phyloP scores from a whole-genome alignment of 2,113 vertebrate species.

The Oplegnathus fasciatus region DNA sequence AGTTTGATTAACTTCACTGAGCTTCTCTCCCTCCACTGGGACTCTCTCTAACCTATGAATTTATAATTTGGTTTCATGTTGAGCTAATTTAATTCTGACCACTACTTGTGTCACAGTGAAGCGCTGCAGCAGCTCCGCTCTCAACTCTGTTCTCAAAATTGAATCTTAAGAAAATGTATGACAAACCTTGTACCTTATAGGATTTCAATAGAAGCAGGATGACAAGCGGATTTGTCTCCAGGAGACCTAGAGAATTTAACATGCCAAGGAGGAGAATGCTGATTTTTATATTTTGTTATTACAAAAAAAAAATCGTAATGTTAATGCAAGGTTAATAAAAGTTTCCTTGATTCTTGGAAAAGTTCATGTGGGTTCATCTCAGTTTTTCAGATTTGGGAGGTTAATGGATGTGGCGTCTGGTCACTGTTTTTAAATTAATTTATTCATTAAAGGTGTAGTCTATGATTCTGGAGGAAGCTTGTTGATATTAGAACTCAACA shows the following conservation, averaged over 20 bases:
- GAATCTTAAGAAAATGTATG: background rate
- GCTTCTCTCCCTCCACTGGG: background rate
- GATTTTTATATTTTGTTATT: background rate
- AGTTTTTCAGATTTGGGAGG: background rate
- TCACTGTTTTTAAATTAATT: too few relatives aligned
- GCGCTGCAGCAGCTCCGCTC: background rate
- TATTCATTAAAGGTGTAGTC: too few relatives aligned
- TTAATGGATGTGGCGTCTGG: background rate
- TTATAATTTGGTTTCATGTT: background rate
- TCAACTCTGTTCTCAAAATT: background rate
- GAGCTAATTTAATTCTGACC: conserved; percentile 3
- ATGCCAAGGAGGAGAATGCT: background rate
- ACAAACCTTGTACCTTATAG: background rate
- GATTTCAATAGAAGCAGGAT: background rate
- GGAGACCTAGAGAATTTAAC: background rate
- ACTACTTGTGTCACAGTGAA: background rate
- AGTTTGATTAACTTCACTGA: background rate
- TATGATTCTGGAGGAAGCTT: too few relatives aligned
- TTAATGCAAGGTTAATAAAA: background rate
- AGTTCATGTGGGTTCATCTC: background rate
- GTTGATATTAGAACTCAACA: too few relatives aligned
- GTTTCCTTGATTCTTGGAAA: background rate
- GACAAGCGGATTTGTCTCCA: background rate
- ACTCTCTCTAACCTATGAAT: background rate
- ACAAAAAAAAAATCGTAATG: too few relatives aligned